Evolutionary conservation across 2,888 invertebrate species (phyloP), one percentile per base, ranked within the genome.

Genomic region (Schizaphis graminum): DNA sequence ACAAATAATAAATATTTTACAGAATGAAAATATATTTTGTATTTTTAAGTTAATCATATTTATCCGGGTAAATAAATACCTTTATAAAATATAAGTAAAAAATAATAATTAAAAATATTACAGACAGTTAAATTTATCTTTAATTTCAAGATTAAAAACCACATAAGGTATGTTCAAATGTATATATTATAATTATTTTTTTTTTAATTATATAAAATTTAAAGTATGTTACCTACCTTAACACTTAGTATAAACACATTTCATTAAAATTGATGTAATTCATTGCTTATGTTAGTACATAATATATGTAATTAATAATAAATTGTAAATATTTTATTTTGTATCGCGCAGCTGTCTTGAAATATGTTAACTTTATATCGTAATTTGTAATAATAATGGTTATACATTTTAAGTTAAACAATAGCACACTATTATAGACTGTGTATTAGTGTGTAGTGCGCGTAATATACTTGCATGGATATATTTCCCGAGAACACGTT

Each of bases 391-490:
- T 90, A 56, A 49, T 41, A 88, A 35, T 77, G 24, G 84, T 41
- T 91, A 47, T 47, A 91, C 44, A 91, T 91, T 91, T 77, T 26
- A 28, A 88, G 49, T 85, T 49, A 67, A 87, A 94, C 90, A 94
- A 91, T 94, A 86, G 90, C 61, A 61, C 57, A 57, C n/a, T 44
- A 86, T 86, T 47, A n/a, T 86, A n/a, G 91, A 41, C n/a, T 3
- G 47, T 49, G 41, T 90, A 89, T 47, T 91, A 41, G 24, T 3
- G 47, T 49, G 41, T 90, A 89, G 47, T 91, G 67, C 61, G 86
- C 85, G 41, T 86, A 61, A 85, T 93, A 47, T 24, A 91, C 67
- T 94, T 94, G 87, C 90, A 91, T 94, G 57, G 47, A 57, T 89
- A 67, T 90, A 90, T 86, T 94, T 53, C 61, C 47, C 61, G 24